Conservation (phyloP, 2,888 invertebrate species). For the Archips xylosteana region DNA sequence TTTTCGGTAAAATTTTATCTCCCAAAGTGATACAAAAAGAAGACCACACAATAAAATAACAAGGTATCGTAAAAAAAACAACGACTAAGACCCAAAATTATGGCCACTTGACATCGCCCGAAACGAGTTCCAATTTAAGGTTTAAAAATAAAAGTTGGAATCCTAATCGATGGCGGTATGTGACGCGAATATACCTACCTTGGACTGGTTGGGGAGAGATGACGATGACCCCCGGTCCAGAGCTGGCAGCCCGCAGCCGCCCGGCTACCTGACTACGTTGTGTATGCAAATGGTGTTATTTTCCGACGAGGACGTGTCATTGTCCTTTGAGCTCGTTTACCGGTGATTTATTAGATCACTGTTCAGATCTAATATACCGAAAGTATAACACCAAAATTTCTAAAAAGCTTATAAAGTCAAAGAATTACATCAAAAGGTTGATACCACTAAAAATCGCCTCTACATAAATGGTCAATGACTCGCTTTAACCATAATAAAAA, state of each 20-base stretch:
- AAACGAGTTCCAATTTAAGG: conserved; percentile 43
- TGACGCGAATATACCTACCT: conserved; percentile 68
- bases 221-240: conserved; percentile 74
- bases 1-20: not conserved
- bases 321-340: conserved; percentile 66
- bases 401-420: conserved; percentile 4
- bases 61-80: conserved; percentile 13
- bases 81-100: conserved; percentile 36
- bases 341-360: conserved; percentile 75
- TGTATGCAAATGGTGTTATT: conserved; percentile 79
- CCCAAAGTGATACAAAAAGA: conserved; percentile 1
- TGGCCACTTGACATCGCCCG: conserved; percentile 41
- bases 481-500: conserved; percentile 50
- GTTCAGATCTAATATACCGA: conserved; percentile 11
- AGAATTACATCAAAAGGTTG: conserved; percentile 3
- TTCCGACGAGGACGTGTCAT: conserved; percentile 72
- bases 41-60: not conserved
- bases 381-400: conserved; percentile 9
- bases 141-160: conserved; percentile 59
- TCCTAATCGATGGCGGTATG: conserved; percentile 74
- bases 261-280: conserved; percentile 74
- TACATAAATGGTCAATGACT: conserved; percentile 59
- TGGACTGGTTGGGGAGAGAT: conserved; percentile 71
- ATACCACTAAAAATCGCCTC: not conserved
- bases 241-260: conserved; percentile 43